Base-by-base conservation (phyloP, 2,797 vertebrate genomes). In the Semotilus atromaculatus region DNA sequence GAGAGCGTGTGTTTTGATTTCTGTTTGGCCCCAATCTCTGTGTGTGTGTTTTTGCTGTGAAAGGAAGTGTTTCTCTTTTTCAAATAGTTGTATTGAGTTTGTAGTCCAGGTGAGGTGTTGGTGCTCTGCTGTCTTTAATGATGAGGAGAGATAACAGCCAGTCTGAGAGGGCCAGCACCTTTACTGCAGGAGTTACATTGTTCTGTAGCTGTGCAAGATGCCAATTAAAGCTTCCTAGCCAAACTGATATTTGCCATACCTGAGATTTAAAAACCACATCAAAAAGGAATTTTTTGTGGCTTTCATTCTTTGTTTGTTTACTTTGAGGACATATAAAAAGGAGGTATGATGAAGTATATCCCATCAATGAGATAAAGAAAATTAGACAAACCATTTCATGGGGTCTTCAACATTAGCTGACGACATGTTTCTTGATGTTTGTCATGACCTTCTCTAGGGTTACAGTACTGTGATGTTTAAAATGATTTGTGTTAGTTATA, bases 61-160 rank as follows among this genome's bases (percentile, higher is more conserved):
- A 34, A 73, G n/a, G 16, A 19, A 29, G 19, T 14, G 36, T 53
- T 38, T 58, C 7, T 58, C 7, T 62, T 19, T 29, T 83, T 64
- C 21, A 38, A 21, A 72, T 40, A 58, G 51, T 64, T 55, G 31
- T 23, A 10, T 67, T 75, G 21, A 51, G 29, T 58, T 68, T 72
- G 29, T 58, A 53, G 66, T 66, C 14, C 64, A 43, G 60, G 29
- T 80, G 51, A 16, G 79, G 4, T 23, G 58, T 34, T 83, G 64
- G 74, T 73, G 68, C 43, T 78, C 73, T 82, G 45, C n/a, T 55
- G 68, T 72, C 48, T 70, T 75, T 84, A 82, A 80, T 87, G 55
- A 86, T 83, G 70, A 31, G 72, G 51, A 74, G 38, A 68, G 23
- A 48, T 53, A 80, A 78, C 36, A 68, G 58, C n/a, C 73, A 23